Percentiles rank a stretch among this genome's conserved stretches.
Evolutionary conservation across 2,113 vertebrate species (phyloP).

Genomic region (Festucalex cinctus): DNA sequence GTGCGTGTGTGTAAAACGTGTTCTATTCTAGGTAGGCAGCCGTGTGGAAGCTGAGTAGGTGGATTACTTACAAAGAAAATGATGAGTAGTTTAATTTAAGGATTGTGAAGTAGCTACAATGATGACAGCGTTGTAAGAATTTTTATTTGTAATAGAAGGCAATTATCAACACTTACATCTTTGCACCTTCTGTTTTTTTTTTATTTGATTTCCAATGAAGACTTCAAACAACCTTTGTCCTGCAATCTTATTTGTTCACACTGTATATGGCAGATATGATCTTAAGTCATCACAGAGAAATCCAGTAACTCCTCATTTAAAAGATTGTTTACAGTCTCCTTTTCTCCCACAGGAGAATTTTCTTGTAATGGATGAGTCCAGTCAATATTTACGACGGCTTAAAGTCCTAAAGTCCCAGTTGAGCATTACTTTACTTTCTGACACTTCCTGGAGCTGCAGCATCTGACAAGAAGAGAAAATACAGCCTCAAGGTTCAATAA

Average conservation of each 20-base stretch:
- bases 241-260: not conserved
- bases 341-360: not conserved
- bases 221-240: not conserved
- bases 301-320: not conserved
- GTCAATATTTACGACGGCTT: conserved; percentile 13
- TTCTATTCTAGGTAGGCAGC: conserved; percentile 32
- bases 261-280: not conserved
- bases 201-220: not conserved
- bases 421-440: conserved; percentile 7
- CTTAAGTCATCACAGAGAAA: not conserved
- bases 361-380: not conserved
- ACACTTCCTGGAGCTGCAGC: conserved; percentile 3
- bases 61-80: conserved; percentile 41
- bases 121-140: not conserved
- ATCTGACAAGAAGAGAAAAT: not conserved
- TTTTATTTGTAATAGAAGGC: not conserved
- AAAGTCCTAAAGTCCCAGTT: not conserved
- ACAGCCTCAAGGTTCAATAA: conserved; percentile 1
- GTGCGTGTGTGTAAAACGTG: conserved; percentile 23
- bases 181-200: not conserved
- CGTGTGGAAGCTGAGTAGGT: conserved; percentile 49
- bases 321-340: not conserved
- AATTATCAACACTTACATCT: not conserved
- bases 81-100: conserved; percentile 35
- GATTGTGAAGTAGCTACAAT: not conserved